Base-by-base conservation (phyloP, 2,113 vertebrate species). In the Dasypus novemcinctus region DNA sequence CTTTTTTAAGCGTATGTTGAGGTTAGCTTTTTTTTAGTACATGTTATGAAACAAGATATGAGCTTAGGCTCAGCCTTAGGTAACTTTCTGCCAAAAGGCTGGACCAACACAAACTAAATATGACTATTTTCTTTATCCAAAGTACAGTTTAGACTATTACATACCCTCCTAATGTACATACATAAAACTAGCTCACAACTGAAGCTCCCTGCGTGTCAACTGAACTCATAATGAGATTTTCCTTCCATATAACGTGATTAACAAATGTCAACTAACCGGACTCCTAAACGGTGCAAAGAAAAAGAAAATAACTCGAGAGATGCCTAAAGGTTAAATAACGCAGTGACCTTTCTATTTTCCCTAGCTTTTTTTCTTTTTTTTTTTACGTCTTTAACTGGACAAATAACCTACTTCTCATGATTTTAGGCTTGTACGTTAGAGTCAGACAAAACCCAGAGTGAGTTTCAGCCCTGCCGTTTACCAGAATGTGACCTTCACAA, bases 11-110 rank as follows among this genome's bases (percentile, higher is more conserved):
- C 29, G 1, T 94, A 97, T 11, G n/a, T 57, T 94, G 92, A 97
- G 93, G 83, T 92, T 95, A 46, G 33, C 41, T 94, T 87, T 54
- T 83, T 76, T 95, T 85, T 92, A 97, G 97, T 71, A 97, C 97
- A 97, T 92, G 92, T 96, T 95, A 96, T 98, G 98, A 98, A 97
- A 98, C 97, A 98, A 97, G 97, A 97, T 97, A 95, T 69, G 88
- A 95, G 69, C 87, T 95, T 98, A 96, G 93, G 96, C 96, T 97
- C 88, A 97, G 96, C 93, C 83, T 92, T 84, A 96, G 87, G 92
- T 92, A 96, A 31, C 88, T 98, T 97, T 97, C 96, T 98, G 97
- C 97, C 97, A 98, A 98, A 98, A 97, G 97, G 64, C 95, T 97
- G 93, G 95, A 98, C 97, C 97, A 97, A 98, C 94, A 97, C 93